phyloP scores from a whole-genome alignment of 2,888 invertebrate species.

The Hermaeophaga mercurialis region DNA sequence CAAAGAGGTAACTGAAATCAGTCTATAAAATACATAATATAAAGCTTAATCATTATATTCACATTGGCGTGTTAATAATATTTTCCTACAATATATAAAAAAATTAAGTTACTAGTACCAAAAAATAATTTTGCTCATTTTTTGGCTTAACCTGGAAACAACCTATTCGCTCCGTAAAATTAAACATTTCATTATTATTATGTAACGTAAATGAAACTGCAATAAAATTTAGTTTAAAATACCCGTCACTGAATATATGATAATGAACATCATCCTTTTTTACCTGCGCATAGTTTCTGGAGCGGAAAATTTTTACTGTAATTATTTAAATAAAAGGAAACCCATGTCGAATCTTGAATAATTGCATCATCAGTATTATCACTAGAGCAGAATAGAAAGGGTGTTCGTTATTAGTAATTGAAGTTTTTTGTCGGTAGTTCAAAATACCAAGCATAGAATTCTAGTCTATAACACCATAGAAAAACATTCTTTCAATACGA shows the following conservation, averaged over 20 bases:
- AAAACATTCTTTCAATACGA: constrained; percentile 17
- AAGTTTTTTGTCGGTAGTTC: not conserved
- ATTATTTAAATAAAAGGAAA: not conserved
- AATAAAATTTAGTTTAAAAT: too few relatives aligned
- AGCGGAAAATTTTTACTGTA: not conserved
- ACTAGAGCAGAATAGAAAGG: not conserved
- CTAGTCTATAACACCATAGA: constrained; percentile 21
- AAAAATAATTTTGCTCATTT: too few relatives aligned
- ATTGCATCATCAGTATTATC: constrained; percentile 18
- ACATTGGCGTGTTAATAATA: too few relatives aligned
- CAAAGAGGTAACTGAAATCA: too few relatives aligned
- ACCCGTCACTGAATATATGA: not conserved
- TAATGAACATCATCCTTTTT: not conserved
- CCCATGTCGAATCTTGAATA: constrained; percentile 18
- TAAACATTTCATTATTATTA: too few relatives aligned
- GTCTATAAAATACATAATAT: too few relatives aligned
- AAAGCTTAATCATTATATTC: too few relatives aligned
- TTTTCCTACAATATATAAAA: too few relatives aligned
- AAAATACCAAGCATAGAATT: constrained; percentile 20
- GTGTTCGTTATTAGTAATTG: constrained; percentile 17
- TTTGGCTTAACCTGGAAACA: too few relatives aligned
- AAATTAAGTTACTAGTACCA: too few relatives aligned
- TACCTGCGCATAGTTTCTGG: not conserved
- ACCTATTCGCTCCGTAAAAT: too few relatives aligned
- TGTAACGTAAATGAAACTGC: too few relatives aligned